Conservation (phyloP, 2,797 vertebrate species). For the Harpagifer antarcticus region DNA sequence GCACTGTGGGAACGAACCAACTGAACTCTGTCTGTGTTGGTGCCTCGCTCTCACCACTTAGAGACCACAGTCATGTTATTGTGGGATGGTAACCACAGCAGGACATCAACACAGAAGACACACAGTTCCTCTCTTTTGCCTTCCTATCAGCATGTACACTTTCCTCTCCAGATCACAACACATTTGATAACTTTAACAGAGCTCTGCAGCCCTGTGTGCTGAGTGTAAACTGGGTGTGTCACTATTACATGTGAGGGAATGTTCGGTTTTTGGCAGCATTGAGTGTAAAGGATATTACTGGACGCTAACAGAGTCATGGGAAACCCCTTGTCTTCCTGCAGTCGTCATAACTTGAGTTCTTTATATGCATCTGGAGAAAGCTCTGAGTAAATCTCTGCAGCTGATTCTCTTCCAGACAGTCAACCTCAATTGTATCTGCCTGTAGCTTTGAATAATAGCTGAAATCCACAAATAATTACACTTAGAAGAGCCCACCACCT, state of each 20-base stretch:
- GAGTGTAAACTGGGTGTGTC: conserved; percentile 33
- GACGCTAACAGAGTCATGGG: conserved; percentile 30
- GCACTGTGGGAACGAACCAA: conserved; percentile 9
- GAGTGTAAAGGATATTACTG: conserved; percentile 21
- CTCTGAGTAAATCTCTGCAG: conserved; percentile 12
- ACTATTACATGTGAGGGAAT: conserved; percentile 2
- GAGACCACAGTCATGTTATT: conserved; percentile 12
- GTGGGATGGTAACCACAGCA: neutral
- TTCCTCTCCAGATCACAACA: neutral
- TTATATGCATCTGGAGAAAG: conserved; percentile 26
- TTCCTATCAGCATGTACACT: neutral
- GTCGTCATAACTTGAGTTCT: conserved; percentile 9
- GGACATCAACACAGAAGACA: neutral
- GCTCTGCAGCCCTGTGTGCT: neutral
- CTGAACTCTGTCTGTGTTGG: conserved; percentile 1
- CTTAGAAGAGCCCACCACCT: neutral
- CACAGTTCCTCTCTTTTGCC: neutral
- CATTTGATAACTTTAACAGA: neutral
- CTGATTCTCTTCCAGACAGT: conserved; percentile 1
- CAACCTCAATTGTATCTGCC: neutral
- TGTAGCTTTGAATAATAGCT: neutral
- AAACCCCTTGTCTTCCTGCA: conserved; percentile 24
- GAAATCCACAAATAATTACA: neutral
- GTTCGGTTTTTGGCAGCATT: conserved; percentile 11
- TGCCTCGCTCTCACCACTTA: neutral